Percentiles rank a stretch among this genome's conserved stretches.
These are phyloP conservation scores for Melangyna quadrimaculata DNA, from an alignment of 2,888 invertebrate genomes.

Conservation along the genomic window DNA sequence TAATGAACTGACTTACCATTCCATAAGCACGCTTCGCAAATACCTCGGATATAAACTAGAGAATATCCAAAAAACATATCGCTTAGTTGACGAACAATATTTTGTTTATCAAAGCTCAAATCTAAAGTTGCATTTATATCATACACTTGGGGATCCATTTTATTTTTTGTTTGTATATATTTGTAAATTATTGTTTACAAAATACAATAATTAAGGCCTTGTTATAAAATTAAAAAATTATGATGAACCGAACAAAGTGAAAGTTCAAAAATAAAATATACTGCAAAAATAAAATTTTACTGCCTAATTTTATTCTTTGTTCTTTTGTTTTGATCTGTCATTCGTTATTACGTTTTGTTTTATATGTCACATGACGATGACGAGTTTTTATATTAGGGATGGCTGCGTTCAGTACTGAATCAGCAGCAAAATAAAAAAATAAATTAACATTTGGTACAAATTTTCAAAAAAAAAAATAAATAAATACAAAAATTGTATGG, in stretches of 20 bases:
- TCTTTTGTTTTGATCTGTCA: slow-evolving; percentile 58
- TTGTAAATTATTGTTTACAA: slow-evolving; percentile 10
- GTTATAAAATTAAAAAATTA: slow-evolving; percentile 2
- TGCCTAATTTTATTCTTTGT: not conserved
- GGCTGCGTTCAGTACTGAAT: not conserved
- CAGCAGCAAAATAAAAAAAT: too few relatives aligned
- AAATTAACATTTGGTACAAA: too few relatives aligned
- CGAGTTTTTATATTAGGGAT: too few relatives aligned
- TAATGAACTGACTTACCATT: slow-evolving; percentile 68
- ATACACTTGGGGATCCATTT: slow-evolving; percentile 39
- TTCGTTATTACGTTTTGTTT: slow-evolving; percentile 19
- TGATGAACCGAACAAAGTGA: not conserved
- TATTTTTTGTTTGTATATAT: slow-evolving; percentile 3
- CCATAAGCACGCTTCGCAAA: slow-evolving; percentile 62
- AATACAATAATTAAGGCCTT: slow-evolving; percentile 8
- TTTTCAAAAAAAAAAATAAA: too few relatives aligned
- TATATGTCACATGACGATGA: not conserved
- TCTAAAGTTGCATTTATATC: slow-evolving; percentile 12
- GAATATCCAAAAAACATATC: slow-evolving; percentile 71
- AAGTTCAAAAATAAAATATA: slow-evolving; percentile 1
- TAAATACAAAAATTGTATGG: too few relatives aligned
- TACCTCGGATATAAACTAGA: slow-evolving; percentile 29
- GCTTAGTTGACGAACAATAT: slow-evolving; percentile 65
- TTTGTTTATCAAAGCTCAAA: slow-evolving; percentile 54
- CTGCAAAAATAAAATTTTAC: not conserved